phyloP scores from a whole-genome alignment of 2,888 invertebrate genomes.

The Xanthorhoe designata region DNA sequence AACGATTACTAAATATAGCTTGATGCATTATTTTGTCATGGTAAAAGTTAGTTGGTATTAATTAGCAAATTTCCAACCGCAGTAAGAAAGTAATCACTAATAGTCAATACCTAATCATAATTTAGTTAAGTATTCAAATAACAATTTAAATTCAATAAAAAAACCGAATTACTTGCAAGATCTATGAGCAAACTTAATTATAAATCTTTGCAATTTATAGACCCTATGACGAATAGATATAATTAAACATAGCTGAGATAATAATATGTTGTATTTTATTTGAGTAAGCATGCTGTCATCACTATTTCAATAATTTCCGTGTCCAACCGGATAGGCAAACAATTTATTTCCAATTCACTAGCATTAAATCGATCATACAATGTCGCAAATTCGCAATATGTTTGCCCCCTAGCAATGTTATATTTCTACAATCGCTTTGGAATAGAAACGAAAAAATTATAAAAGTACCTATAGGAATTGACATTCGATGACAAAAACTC shows the following conservation, averaged over 20 bases:
- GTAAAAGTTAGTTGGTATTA: too few species aligned
- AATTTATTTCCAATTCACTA: slow-evolving; percentile 50
- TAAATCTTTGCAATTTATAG: neutral
- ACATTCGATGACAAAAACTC: too few species aligned
- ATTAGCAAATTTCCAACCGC: too few species aligned
- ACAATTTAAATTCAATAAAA: neutral
- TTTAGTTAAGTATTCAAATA: neutral
- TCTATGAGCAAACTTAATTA: neutral
- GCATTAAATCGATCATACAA: slow-evolving; percentile 41
- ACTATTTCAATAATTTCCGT: slow-evolving; percentile 12
- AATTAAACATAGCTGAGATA: neutral
- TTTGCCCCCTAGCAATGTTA: slow-evolving; percentile 42
- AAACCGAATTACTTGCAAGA: neutral
- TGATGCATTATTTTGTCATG: too few species aligned
- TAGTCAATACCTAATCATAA: too few species aligned
- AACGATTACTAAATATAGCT: too few species aligned
- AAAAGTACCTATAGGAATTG: too few species aligned
- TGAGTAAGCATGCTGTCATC: slow-evolving; percentile 23
- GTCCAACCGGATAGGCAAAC: slow-evolving; percentile 33
- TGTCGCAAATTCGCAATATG: slow-evolving; percentile 61
- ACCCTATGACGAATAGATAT: neutral
- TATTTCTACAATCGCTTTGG: too few species aligned
- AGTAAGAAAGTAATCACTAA: too few species aligned
- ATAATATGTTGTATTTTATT: neutral
- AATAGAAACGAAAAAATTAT: too few species aligned